Evolutionary conservation across 2,888 invertebrate genomes (phyloP).

Genomic region (Ennomos quercinarius): DNA sequence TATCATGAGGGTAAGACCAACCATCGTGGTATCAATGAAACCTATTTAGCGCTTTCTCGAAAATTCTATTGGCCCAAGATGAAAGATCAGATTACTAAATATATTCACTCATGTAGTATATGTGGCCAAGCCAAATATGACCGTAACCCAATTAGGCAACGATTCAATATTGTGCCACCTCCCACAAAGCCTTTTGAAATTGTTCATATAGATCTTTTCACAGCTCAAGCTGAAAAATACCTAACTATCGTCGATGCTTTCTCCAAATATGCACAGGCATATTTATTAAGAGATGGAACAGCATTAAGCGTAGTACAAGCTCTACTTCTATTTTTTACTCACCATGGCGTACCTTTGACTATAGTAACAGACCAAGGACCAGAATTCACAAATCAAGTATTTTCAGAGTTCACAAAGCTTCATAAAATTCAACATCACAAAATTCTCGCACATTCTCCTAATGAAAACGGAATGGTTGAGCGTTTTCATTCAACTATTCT

Average conservation of each 20-base stretch:
- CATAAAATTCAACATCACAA: constrained; percentile 36
- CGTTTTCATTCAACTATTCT: constrained; percentile 21
- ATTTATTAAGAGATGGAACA: constrained; percentile 31
- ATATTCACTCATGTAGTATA: constrained; percentile 31
- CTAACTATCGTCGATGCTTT: constrained; percentile 36
- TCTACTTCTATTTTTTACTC: constrained; percentile 32
- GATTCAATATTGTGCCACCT: constrained; percentile 34
- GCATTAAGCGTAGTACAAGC: constrained; percentile 36
- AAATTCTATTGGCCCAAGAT: constrained; percentile 46
- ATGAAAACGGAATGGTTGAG: constrained; percentile 33
- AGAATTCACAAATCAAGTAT: constrained; percentile 34
- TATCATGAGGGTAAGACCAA: constrained; percentile 48
- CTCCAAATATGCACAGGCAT: constrained; percentile 39
- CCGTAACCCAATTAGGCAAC: constrained; percentile 30
- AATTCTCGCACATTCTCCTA: constrained; percentile 29
- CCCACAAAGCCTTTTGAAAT: constrained; percentile 38
- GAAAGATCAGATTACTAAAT: constrained; percentile 41
- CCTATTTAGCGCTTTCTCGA: constrained; percentile 35
- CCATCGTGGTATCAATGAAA: constrained; percentile 43
- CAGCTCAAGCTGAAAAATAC: constrained; percentile 36
- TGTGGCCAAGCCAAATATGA: constrained; percentile 44
- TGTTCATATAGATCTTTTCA: constrained; percentile 39
- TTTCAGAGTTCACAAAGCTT: constrained; percentile 28
- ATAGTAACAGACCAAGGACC: constrained; percentile 39
- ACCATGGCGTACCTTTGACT: constrained; percentile 30